A percentile compares a stretch with the other conserved stretches of the same genome.
phyloP scores from a whole-genome alignment of 2,888 invertebrate species.

The Aphodius sticticus region DNA sequence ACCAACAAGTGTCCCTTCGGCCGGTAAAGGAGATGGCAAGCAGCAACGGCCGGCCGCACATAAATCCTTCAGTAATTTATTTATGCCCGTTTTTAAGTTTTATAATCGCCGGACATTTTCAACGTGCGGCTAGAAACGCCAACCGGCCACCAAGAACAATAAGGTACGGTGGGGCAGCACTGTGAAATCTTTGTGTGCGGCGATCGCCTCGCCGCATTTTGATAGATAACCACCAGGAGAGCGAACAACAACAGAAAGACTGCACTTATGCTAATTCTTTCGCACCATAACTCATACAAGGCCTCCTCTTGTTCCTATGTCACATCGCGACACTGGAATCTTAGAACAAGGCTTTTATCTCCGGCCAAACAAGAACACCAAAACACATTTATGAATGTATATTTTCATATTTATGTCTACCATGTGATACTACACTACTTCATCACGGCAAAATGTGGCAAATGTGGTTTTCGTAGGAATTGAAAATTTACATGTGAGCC shows the following conservation, averaged over 20 bases:
- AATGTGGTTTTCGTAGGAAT: neutral
- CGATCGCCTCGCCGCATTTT: constrained; percentile 44
- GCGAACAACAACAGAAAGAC: constrained; percentile 28
- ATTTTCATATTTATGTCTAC: neutral
- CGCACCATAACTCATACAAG: constrained; percentile 38
- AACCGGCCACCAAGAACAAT: constrained; percentile 19
- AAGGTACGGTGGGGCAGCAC: constrained; percentile 5
- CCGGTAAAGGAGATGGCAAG: constrained; percentile 20
- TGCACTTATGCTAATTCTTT: constrained; percentile 54
- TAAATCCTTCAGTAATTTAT: constrained; percentile 25
- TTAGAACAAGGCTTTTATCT: neutral
- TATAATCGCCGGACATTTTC: constrained; percentile 25
- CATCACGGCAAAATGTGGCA: neutral
- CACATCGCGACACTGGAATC: constrained; percentile 4
- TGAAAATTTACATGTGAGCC: no score
- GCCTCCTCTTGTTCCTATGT: constrained; percentile 19
- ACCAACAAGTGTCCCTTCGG: constrained; percentile 16
- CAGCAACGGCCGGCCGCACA: constrained; percentile 10
- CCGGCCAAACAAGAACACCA: neutral
- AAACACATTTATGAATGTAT: neutral
- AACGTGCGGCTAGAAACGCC: constrained; percentile 12
- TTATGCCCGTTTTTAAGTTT: constrained; percentile 25
- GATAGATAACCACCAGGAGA: constrained; percentile 56
- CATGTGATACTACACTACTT: neutral
- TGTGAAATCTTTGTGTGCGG: constrained; percentile 30